phyloP scores from a whole-genome alignment of 2,797 vertebrate genomes.

The Scomberomorus guttatus region DNA sequence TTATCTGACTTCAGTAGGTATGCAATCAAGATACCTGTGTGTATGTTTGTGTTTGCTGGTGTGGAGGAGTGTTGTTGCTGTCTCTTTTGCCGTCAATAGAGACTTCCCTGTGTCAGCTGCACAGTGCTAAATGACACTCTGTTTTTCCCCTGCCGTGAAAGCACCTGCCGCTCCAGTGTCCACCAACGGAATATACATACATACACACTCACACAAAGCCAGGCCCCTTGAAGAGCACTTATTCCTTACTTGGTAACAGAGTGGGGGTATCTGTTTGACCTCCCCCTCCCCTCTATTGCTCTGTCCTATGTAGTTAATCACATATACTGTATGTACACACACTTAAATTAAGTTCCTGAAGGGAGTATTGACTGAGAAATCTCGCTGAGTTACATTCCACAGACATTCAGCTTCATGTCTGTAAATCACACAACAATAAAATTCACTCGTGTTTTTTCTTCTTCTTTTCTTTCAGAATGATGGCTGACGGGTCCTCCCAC shows the following conservation, averaged over 20 bases:
- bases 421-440: conserved; percentile 28
- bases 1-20: too few species aligned
- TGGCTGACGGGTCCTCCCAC: conserved; percentile 46
- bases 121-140: conserved; percentile 81
- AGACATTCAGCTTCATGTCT: conserved; percentile 24
- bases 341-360: conserved; percentile 15
- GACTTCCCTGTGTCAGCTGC: conserved; percentile 75
- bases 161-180: conserved; percentile 84
- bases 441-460: conserved; percentile 31
- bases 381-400: conserved; percentile 18
- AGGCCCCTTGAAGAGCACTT: conserved; percentile 60
- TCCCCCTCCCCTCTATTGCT: conserved; percentile 36
- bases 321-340: conserved; percentile 22
- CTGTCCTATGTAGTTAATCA: conserved; percentile 49
- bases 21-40: too few species aligned
- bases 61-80: conserved; percentile 53
- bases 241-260: conserved; percentile 81
- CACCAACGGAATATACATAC: conserved; percentile 63
- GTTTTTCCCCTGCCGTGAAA: conserved; percentile 72
- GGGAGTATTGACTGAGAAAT: conserved; percentile 20
- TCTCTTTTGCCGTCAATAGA: conserved; percentile 57
- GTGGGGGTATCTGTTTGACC: conserved; percentile 63
- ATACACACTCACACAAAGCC: conserved; percentile 37
- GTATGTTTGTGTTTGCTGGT: conserved; percentile 27
- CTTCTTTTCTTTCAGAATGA: conserved; percentile 80